Evolutionary conservation across 2,113 vertebrate genomes (phyloP).

Genomic region (Muscicapa adusta): DNA sequence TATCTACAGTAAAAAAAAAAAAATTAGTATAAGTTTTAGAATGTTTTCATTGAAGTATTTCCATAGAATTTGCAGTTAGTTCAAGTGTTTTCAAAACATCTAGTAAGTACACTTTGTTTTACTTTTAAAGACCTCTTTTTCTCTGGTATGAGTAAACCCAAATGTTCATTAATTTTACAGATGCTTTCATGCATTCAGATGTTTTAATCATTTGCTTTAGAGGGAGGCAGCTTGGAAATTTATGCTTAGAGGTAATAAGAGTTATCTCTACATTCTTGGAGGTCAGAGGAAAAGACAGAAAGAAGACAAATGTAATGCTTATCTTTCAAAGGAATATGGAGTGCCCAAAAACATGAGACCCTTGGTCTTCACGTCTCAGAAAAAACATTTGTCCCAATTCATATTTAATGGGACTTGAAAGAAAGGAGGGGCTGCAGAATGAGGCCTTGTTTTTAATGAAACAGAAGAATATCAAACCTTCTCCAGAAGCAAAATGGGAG

Average conservation of each 20-base stretch:
- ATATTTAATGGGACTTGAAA: not conserved
- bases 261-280: not conserved
- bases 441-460: not conserved
- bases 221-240: not conserved
- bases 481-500: not conserved
- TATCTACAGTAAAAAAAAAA: not conserved
- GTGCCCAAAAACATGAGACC: not conserved
- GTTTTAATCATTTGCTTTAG: not conserved
- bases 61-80: not conserved
- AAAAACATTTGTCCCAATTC: not conserved
- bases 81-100: not conserved
- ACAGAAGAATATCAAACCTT: not conserved
- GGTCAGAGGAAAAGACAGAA: not conserved
- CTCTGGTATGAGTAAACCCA: not conserved
- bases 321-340: not conserved
- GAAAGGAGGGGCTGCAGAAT: not conserved
- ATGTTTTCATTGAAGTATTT: not conserved
- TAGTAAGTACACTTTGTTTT: not conserved
- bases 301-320: not conserved
- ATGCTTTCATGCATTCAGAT: not conserved
- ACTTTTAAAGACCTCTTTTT: not conserved
- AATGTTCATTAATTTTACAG: not conserved
- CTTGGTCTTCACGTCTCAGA: not conserved
- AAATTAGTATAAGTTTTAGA: not conserved
- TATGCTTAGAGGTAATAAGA: not conserved